Percentiles rank a stretch among this genome's conserved stretches.
Conservation (phyloP, 2,888 invertebrate genomes). For the Eutolmus rufibarbis region DNA sequence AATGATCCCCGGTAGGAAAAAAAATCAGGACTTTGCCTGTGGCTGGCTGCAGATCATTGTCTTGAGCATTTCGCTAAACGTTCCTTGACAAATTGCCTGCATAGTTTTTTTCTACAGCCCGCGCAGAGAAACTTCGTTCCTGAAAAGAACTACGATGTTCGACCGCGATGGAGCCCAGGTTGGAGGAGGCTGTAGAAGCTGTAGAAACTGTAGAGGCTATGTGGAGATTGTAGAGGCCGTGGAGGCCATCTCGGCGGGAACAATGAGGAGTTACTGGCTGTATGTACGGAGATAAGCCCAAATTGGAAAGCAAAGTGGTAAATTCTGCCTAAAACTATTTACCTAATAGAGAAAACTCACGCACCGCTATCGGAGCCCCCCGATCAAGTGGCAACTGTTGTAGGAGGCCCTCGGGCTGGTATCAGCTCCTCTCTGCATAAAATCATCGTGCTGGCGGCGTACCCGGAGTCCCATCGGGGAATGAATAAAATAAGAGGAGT, state of each 20-base stretch:
- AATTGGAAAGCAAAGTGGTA: conserved; percentile 16
- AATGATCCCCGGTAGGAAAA: not conserved
- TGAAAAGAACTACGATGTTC: not conserved
- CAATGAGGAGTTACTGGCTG: not conserved
- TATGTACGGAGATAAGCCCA: not conserved
- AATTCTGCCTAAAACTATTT: conserved; percentile 25
- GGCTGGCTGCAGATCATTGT: not conserved
- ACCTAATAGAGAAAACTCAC: conserved; percentile 28
- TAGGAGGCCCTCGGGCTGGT: not conserved
- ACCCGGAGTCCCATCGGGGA: not conserved
- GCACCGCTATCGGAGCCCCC: not conserved
- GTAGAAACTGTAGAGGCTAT: not conserved
- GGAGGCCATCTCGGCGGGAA: not conserved
- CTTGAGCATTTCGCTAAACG: not conserved
- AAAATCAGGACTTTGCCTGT: not conserved
- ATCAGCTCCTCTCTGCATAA: conserved; percentile 11
- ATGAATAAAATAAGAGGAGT: not conserved
- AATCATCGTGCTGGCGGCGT: not conserved
- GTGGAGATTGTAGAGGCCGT: not conserved
- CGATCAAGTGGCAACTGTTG: conserved; percentile 26
- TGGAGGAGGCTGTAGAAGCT: not conserved
- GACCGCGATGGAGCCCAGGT: not conserved
- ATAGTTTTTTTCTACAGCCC: not conserved
- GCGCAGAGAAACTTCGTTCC: not conserved
- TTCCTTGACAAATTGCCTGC: conserved; percentile 7